A percentile compares a stretch with the other conserved stretches of the same genome.
These are phyloP conservation scores for Nesoenas mayeri DNA, from an alignment of 2,113 vertebrate species.

Conservation along the genomic window DNA sequence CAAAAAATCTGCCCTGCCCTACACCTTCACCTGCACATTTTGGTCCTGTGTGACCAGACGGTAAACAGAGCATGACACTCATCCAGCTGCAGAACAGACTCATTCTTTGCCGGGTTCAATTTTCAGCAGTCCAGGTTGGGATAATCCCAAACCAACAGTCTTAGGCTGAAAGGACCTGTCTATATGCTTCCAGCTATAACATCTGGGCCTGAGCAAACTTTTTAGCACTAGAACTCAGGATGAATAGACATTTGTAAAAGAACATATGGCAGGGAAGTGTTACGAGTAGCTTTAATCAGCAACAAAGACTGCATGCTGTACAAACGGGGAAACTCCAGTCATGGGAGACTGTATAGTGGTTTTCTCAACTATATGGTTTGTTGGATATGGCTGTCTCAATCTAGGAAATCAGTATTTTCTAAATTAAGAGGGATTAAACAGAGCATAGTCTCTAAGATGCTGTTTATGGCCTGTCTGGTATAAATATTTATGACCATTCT, in stretches of 20 bases:
- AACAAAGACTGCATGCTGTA: neutral
- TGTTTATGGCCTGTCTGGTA: neutral
- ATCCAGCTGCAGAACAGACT: neutral
- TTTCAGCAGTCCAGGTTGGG: neutral
- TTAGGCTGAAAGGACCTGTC: neutral
- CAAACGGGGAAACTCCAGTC: neutral
- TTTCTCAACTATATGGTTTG: neutral
- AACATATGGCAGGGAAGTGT: neutral
- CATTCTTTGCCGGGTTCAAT: neutral
- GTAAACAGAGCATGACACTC: neutral
- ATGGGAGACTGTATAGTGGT: neutral
- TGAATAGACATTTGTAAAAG: neutral
- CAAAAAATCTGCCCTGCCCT: neutral
- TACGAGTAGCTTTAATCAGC: neutral
- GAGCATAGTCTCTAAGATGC: neutral
- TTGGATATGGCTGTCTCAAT: neutral
- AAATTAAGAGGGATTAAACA: constrained; percentile 1
- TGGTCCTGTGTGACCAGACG: neutral
- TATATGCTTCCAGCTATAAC: neutral
- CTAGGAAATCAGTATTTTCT: neutral
- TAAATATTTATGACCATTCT: constrained; percentile 27
- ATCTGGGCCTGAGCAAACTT: neutral
- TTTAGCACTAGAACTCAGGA: neutral
- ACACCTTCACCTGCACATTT: neutral
- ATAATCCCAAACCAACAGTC: neutral